Percentiles rank a stretch among this genome's conserved stretches.
These are phyloP conservation scores for Sebastes paucispinis DNA, from an alignment of 2,797 vertebrate species.

Conservation along the genomic window DNA sequence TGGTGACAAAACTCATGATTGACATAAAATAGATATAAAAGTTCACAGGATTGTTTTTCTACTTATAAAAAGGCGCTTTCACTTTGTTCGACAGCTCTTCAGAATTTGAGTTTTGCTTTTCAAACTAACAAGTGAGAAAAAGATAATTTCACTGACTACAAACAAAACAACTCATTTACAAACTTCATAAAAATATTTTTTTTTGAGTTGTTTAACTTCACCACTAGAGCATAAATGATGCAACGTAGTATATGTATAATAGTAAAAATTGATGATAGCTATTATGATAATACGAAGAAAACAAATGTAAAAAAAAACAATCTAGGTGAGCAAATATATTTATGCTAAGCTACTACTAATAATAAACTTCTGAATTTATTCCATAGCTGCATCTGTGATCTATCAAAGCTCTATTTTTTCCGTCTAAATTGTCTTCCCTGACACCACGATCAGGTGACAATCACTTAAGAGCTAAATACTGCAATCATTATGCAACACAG, in stretches of 20 bases:
- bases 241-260: not conserved
- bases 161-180: slow-evolving; percentile 20
- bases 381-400: not conserved
- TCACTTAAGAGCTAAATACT: slow-evolving; percentile 57
- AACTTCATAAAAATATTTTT: not conserved
- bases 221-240: not conserved
- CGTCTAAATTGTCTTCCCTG: slow-evolving; percentile 7
- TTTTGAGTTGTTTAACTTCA: not conserved
- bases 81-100: slow-evolving; percentile 5
- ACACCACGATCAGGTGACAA: slow-evolving; percentile 25
- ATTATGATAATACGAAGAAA: not conserved
- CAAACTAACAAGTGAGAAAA: slow-evolving; percentile 1
- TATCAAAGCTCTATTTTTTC: not conserved
- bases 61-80: not conserved
- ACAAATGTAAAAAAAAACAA: not conserved
- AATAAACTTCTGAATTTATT: not conserved
- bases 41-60: not conserved
- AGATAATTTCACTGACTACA: slow-evolving; percentile 15
- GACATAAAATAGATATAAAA: not conserved
- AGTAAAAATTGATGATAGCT: not conserved
- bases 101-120: slow-evolving; percentile 13
- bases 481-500: slow-evolving; percentile 69
- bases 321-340: not conserved
- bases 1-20: not conserved
- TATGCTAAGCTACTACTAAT: not conserved